Conservation (phyloP, 2,113 vertebrate genomes). For the Notechis scutatus region DNA sequence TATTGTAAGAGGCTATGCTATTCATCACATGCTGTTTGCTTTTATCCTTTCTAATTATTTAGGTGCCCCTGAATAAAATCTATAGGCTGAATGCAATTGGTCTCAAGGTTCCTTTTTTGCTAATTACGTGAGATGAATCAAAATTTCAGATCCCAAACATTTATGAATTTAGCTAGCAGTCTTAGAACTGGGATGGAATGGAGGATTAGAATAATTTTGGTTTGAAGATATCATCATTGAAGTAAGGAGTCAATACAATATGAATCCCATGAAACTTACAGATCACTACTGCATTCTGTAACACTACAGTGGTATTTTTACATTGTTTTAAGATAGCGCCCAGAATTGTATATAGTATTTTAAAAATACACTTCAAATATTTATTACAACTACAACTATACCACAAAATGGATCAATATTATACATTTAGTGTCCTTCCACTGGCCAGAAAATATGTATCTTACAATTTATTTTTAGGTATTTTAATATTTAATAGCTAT, state of each 20-base stretch:
- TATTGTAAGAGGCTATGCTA: not conserved
- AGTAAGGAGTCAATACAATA: not conserved
- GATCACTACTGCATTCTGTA: not conserved
- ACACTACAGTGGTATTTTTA: not conserved
- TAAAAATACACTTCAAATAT: not conserved
- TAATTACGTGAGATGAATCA: not conserved
- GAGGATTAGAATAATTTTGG: not conserved
- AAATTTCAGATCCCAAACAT: not conserved
- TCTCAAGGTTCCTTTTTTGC: not conserved
- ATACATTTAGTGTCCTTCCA: not conserved
- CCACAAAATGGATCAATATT: not conserved
- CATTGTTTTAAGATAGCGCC: not conserved
- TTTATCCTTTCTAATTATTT: slow-evolving; percentile 12
- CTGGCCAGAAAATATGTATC: not conserved
- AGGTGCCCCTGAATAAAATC: not conserved
- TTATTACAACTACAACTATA: not conserved
- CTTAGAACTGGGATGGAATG: not conserved
- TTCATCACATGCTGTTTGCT: not conserved
- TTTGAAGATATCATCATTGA: not conserved
- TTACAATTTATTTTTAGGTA: not conserved
- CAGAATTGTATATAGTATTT: not conserved
- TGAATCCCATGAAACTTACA: not conserved
- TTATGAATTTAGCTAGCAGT: not conserved
- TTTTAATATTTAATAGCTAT: not conserved
- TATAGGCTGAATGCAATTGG: not conserved